phyloP scores from a whole-genome alignment of 2,797 vertebrate genomes.

The Cygnus olor region DNA sequence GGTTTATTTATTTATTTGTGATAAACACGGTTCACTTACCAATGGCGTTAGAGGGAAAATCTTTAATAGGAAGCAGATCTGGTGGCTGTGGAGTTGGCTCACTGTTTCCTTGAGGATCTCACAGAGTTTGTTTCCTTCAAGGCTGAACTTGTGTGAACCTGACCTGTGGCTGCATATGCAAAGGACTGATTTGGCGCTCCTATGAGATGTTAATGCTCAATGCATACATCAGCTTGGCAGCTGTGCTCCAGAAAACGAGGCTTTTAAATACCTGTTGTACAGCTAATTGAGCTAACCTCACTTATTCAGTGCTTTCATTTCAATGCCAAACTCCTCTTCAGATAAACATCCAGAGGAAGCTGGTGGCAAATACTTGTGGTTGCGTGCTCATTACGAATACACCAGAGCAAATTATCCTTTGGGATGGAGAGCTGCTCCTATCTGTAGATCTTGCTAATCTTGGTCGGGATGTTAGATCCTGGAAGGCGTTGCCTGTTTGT shows the following conservation, averaged over 20 bases:
- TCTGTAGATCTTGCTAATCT: not conserved
- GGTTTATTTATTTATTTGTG: not conserved
- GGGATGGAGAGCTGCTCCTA: not conserved
- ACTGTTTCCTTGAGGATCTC: not conserved
- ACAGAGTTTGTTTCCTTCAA: not conserved
- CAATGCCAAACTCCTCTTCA: not conserved
- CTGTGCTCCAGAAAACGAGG: not conserved
- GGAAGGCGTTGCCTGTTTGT: not conserved
- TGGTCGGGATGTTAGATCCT: not conserved
- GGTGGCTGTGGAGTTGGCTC: not conserved
- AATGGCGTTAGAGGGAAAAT: not conserved
- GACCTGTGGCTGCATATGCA: not conserved
- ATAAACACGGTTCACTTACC: not conserved
- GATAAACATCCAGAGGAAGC: not conserved
- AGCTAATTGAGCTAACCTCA: not conserved
- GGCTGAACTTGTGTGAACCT: not conserved
- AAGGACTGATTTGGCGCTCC: not conserved
- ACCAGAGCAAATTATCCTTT: not conserved
- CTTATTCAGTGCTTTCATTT: not conserved
- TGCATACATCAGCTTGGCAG: not conserved
- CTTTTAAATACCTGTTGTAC: not conserved
- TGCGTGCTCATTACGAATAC: not conserved
- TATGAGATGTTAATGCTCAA: not conserved
- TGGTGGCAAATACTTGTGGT: not conserved
- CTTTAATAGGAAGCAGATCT: not conserved